phyloP scores from a whole-genome alignment of 2,888 invertebrate species.

The Caenorhabditis wallacei region DNA sequence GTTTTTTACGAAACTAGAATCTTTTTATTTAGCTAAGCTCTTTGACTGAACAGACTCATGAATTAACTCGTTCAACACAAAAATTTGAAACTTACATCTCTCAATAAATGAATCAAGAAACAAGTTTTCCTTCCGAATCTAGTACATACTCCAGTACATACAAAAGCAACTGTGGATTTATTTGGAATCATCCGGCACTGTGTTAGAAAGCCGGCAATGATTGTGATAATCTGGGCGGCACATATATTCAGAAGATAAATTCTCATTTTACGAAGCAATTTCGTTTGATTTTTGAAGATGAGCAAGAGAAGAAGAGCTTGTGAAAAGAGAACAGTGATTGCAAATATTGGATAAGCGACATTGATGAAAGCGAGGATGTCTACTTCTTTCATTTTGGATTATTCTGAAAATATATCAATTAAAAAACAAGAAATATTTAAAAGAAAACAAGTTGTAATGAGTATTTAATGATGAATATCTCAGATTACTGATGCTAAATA shows the following conservation, averaged over 20 bases:
- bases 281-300: conserved; percentile 60
- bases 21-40: no score
- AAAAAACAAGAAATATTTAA: neutral
- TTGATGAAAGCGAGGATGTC: conserved; percentile 30
- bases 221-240: conserved; percentile 53
- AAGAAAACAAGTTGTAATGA: conserved; percentile 1
- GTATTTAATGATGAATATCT: conserved; percentile 42
- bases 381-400: conserved; percentile 37
- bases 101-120: conserved; percentile 51
- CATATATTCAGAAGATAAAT: conserved; percentile 59
- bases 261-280: conserved; percentile 44
- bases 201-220: conserved; percentile 44
- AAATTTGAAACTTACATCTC: conserved; percentile 49
- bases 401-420: conserved; percentile 4
- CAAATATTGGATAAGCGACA: conserved; percentile 52
- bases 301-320: conserved; percentile 46
- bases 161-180: conserved; percentile 52
- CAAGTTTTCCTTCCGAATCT: conserved; percentile 25
- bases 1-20: no score
- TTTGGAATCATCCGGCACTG: conserved; percentile 62
- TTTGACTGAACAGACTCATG: no score
- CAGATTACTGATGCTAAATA: conserved; percentile 57
- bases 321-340: conserved; percentile 34
- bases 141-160: conserved; percentile 54
- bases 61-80: neutral